These are phyloP conservation scores for Orthonyx spaldingii DNA, from an alignment of 2,113 vertebrate species.

Conservation along the genomic window DNA sequence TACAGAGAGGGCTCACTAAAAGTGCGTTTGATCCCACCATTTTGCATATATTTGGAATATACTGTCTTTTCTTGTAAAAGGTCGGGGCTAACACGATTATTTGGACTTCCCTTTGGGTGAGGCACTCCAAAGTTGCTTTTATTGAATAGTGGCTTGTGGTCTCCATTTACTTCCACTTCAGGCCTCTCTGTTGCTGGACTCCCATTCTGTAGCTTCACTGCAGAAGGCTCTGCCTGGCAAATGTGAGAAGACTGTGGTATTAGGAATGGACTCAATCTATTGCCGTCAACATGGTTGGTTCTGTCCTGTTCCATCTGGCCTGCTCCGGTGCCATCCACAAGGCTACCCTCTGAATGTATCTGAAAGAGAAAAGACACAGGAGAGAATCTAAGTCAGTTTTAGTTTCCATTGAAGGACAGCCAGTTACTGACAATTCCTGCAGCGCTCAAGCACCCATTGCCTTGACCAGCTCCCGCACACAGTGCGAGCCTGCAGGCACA, in stretches of 20 bases:
- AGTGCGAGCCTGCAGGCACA: rapidly evolving
- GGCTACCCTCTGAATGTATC: slow-evolving; percentile 84
- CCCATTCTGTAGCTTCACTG: slow-evolving; percentile 84
- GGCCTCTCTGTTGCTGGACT: slow-evolving; percentile 73
- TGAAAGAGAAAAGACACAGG: slow-evolving; percentile 51
- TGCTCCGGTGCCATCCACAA: slow-evolving; percentile 93
- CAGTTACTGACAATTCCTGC: background rate
- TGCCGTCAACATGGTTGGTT: slow-evolving; percentile 89
- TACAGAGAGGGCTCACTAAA: slow-evolving; percentile 77
- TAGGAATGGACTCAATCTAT: slow-evolving; percentile 83
- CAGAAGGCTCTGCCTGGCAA: slow-evolving; percentile 73
- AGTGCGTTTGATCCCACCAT: slow-evolving; percentile 86
- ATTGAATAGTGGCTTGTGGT: slow-evolving; percentile 74
- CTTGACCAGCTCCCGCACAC: background rate
- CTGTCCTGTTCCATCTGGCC: slow-evolving; percentile 98
- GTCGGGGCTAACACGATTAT: slow-evolving; percentile 71
- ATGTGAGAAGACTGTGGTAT: slow-evolving; percentile 76
- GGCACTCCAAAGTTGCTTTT: slow-evolving; percentile 68
- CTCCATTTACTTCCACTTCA: slow-evolving; percentile 78
- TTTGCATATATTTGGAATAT: slow-evolving; percentile 77
- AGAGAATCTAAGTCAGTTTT: background rate
- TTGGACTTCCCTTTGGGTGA: slow-evolving; percentile 76
- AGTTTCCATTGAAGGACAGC: background rate
- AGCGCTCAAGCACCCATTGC: background rate
- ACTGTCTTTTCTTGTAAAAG: slow-evolving; percentile 72